phyloP scores from a whole-genome alignment of 2,797 vertebrate genomes.

The Sebastes nivosus region DNA sequence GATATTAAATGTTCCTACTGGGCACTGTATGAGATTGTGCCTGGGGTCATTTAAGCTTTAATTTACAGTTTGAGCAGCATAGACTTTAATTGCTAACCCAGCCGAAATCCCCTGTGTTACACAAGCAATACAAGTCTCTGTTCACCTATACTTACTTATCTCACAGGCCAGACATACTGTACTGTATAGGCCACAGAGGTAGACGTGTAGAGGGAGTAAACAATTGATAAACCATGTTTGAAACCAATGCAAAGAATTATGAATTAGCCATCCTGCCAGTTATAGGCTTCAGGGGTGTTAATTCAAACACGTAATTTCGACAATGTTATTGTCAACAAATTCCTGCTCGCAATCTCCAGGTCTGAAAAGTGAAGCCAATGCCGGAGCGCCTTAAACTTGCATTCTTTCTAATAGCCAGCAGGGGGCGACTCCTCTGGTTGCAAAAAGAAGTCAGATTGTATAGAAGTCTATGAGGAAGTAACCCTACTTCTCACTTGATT shows the following conservation, averaged over 20 bases:
- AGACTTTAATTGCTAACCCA: conserved; percentile 25
- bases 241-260: background rate
- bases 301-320: background rate
- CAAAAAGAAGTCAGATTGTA: no score
- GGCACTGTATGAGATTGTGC: conserved; percentile 41
- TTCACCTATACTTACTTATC: conserved; percentile 1
- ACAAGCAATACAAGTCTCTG: background rate
- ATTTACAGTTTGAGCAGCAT: conserved; percentile 51
- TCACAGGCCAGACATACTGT: background rate
- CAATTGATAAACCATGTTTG: background rate
- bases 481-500: no score
- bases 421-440: no score
- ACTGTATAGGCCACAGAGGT: background rate
- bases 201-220: background rate
- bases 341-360: background rate
- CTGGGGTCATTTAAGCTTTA: conserved; percentile 46
- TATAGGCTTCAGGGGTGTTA: background rate
- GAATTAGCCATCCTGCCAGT: background rate
- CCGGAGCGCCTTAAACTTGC: no score
- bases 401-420: no score
- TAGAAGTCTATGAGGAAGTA: no score
- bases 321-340: background rate
- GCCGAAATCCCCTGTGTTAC: background rate
- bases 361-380: no score
- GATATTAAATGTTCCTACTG: conserved; percentile 61